phyloP scores from a whole-genome alignment of 2,797 vertebrate genomes.

The Enteromius radiatus region DNA sequence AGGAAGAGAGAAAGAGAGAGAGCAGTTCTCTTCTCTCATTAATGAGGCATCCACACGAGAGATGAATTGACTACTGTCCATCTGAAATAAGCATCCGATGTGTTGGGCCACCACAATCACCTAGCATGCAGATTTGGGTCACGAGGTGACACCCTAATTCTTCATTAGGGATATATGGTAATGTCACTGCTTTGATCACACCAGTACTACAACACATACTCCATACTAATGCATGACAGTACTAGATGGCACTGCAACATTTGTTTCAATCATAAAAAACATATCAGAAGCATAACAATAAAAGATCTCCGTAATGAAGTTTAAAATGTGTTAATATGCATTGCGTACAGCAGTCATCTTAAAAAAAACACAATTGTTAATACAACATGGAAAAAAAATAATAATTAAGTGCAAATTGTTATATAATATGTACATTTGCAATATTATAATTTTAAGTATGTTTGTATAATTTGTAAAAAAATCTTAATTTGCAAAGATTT shows the following conservation, averaged over 20 bases:
- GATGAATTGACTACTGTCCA: slow-evolving; percentile 96
- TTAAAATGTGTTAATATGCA: background rate
- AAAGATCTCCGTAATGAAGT: background rate
- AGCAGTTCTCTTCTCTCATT: slow-evolving; percentile 75
- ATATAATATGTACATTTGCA: background rate
- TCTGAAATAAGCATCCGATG: slow-evolving; percentile 76
- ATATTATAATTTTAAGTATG: background rate
- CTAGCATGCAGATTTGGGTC: slow-evolving; percentile 84
- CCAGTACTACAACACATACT: slow-evolving; percentile 56
- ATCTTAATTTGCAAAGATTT: background rate
- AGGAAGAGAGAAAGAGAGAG: background rate
- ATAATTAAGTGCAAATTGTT: background rate
- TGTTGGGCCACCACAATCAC: slow-evolving; percentile 86
- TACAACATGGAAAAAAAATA: background rate
- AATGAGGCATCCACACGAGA: slow-evolving; percentile 98
- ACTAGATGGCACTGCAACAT: slow-evolving; percentile 1
- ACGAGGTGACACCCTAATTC: slow-evolving; percentile 79
- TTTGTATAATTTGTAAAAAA: background rate
- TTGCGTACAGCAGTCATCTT: background rate
- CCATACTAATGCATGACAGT: background rate
- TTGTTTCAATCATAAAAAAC: background rate
- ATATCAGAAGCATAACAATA: background rate
- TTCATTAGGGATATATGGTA: slow-evolving; percentile 80
- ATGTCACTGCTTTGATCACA: slow-evolving; percentile 63
- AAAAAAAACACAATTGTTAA: background rate